Percentiles rank a stretch among this genome's conserved stretches.
Evolutionary conservation across 2,113 vertebrate species (phyloP).

Genomic region (Furnarius figulus): DNA sequence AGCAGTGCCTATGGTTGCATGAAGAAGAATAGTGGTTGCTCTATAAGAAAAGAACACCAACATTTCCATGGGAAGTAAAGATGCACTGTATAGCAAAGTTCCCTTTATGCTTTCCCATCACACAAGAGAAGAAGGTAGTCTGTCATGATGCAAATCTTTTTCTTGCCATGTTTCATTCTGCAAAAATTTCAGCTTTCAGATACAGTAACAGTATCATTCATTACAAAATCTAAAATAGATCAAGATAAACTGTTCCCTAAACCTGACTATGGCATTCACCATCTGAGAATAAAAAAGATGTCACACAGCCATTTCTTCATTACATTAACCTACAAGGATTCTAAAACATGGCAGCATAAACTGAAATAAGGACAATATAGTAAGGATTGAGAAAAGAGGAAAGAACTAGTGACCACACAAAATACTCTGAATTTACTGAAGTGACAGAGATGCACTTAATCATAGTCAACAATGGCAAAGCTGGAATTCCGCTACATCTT

Average conservation of each 20-base stretch:
- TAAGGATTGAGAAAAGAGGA: background rate
- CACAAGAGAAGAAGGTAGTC: background rate
- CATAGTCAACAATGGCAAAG: fast-evolving
- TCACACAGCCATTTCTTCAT: background rate
- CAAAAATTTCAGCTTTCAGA: background rate
- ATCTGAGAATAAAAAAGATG: background rate
- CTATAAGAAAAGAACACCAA: background rate
- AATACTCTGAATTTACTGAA: background rate
- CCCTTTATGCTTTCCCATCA: background rate
- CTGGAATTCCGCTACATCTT: background rate
- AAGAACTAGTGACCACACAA: background rate
- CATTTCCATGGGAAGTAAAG: background rate
- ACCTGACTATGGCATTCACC: background rate
- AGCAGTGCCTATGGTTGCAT: background rate
- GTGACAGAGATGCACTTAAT: background rate
- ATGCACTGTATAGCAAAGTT: background rate
- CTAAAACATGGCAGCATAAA: background rate
- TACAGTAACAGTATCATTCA: fast-evolving
- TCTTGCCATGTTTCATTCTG: background rate
- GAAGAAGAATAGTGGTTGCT: background rate
- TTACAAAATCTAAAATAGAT: background rate
- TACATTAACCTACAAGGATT: background rate
- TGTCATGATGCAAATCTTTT: background rate
- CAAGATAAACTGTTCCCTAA: background rate
- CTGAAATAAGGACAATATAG: background rate